These are phyloP conservation scores for Cryptomyrus ogoouensis DNA, from an alignment of 2,113 vertebrate genomes.

Conservation along the genomic window DNA sequence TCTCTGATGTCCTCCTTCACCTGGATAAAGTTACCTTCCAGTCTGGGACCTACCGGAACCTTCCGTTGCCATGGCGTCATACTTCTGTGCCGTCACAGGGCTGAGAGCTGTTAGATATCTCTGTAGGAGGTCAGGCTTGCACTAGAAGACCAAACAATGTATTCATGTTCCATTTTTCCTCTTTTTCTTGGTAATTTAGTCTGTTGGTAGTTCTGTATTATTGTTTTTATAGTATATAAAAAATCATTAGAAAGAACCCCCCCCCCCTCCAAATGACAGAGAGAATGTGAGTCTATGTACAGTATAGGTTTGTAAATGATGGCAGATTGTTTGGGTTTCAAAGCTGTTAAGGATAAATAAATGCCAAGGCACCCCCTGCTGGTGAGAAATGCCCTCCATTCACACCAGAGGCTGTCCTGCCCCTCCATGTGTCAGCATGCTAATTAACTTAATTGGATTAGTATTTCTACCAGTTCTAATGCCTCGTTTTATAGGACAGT, in stretches of 20 bases:
- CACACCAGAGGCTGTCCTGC: neutral
- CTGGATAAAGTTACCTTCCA: constrained; percentile 22
- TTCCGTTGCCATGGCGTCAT: constrained; percentile 31
- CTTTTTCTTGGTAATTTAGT: neutral
- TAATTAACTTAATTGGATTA: neutral
- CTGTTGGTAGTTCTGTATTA: neutral
- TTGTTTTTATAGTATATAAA: neutral
- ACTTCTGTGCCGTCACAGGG: constrained; percentile 38
- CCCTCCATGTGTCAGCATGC: neutral
- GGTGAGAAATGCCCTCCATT: constrained; percentile 22
- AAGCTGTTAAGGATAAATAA: constrained; percentile 45
- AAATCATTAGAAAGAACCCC: neutral
- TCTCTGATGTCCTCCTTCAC: neutral
- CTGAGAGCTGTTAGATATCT: constrained; percentile 24
- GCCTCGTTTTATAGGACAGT: neutral
- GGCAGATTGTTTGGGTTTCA: constrained; percentile 2
- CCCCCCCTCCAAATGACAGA: neutral
- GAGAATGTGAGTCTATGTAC: neutral
- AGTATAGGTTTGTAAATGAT: neutral
- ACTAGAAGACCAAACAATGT: neutral
- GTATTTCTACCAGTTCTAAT: neutral
- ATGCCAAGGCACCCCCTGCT: constrained; percentile 49
- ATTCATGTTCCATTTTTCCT: constrained; percentile 18
- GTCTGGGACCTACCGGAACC: neutral
- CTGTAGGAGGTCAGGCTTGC: constrained; percentile 20